A percentile compares a stretch with the other conserved stretches of the same genome.
phyloP scores from a whole-genome alignment of 2,888 invertebrate species.

The Sympetrum striolatum region DNA sequence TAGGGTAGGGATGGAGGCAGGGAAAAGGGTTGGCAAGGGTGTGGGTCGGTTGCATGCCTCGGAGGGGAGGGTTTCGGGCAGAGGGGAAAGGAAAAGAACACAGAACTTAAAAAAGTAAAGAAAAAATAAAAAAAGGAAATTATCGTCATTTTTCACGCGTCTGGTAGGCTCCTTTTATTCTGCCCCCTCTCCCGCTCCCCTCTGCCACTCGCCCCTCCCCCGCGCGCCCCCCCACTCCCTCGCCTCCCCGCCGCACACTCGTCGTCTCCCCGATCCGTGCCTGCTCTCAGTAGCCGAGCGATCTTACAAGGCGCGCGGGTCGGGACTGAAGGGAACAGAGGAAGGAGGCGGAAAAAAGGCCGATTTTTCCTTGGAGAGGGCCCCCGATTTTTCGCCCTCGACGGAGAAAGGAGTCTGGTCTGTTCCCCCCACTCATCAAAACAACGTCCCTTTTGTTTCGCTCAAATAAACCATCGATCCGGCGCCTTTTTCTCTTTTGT shows the following conservation, averaged over 20 bases:
- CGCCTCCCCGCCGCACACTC: not conserved
- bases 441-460: not conserved
- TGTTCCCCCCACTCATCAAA: not conserved
- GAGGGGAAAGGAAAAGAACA: slow-evolving; percentile 19
- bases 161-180: slow-evolving; percentile 14
- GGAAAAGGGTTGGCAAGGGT: not conserved
- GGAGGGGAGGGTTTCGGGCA: not conserved
- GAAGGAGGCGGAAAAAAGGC: not conserved
- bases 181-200: not conserved
- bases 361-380: not conserved
- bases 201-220: not conserved
- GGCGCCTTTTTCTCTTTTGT: not conserved
- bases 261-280: not conserved
- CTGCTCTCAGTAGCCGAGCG: slow-evolving; percentile 27
- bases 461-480: not conserved
- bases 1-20: not conserved
- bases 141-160: slow-evolving; percentile 44
- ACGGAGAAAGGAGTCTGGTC: not conserved
- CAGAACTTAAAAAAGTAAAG: slow-evolving; percentile 13
- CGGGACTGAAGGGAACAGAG: not conserved
- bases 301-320: slow-evolving; percentile 22
- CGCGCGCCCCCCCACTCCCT: not conserved
- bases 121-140: slow-evolving; percentile 24
- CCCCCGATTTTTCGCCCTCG: not conserved
- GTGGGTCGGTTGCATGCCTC: not conserved